Percentiles rank a stretch among this genome's conserved stretches.
These are phyloP conservation scores for Acanthoscelides obtectus DNA, from an alignment of 2,888 invertebrate species.

Conservation along the genomic window DNA sequence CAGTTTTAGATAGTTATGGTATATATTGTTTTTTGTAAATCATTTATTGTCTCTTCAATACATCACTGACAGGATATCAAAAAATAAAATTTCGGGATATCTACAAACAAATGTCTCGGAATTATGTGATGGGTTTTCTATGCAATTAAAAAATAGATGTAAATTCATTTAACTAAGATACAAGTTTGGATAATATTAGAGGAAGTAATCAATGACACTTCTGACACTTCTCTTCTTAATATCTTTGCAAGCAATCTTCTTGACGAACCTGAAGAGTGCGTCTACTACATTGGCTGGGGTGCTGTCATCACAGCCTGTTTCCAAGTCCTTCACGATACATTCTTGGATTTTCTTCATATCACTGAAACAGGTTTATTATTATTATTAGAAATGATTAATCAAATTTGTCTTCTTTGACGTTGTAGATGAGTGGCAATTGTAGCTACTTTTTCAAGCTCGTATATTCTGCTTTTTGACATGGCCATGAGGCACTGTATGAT, in stretches of 20 bases:
- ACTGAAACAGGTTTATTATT: slow-evolving; percentile 37
- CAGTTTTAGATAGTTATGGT: too few relatives aligned
- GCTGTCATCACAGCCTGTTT: slow-evolving; percentile 60
- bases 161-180: not conserved
- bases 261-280: slow-evolving; percentile 66
- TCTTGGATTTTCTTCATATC: slow-evolving; percentile 52
- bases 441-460: too few relatives aligned
- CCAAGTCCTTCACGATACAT: slow-evolving; percentile 58
- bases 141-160: not conserved
- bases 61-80: not conserved
- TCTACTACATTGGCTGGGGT: slow-evolving; percentile 76
- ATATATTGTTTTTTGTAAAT: not conserved
- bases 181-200: not conserved
- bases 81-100: too few relatives aligned
- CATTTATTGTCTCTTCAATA: not conserved
- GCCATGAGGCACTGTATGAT: too few relatives aligned
- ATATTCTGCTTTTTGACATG: too few relatives aligned
- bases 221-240: slow-evolving; percentile 20
- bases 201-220: not conserved
- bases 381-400: too few relatives aligned
- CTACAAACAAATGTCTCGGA: not conserved
- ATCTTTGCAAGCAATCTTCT: slow-evolving; percentile 45
- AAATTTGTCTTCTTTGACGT: too few relatives aligned
- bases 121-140: not conserved
- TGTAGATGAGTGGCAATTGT: too few relatives aligned